These are phyloP conservation scores for rabbit (Oryctolagus cuniculus) DNA, from an alignment of 2,113 vertebrate genomes.

Conservation along the genomic window mOryCun1.1 NC_091436.1:128100001-128100500, in stretches of 20 bases:
- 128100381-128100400: conserved; percentile 63
- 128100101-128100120: neutral
- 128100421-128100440: neutral
- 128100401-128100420: conserved; percentile 49
- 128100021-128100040: conserved; percentile 67
- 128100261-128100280: conserved; percentile 57
- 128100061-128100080: conserved; percentile 51
- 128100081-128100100: conserved; percentile 20
- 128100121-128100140: neutral
- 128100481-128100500: conserved; percentile 69
- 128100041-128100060: neutral
- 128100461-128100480: conserved; percentile 2
- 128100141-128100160: neutral
- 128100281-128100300: conserved; percentile 74
- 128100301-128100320: conserved; percentile 53
- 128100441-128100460: conserved; percentile 50
- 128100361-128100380: conserved; percentile 59
- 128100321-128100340: conserved; percentile 66
- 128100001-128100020: conserved; percentile 73
- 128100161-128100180: conserved; percentile 55
- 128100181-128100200: conserved; percentile 42
- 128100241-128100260: conserved; percentile 33
- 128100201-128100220: conserved; percentile 43
- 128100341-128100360: conserved; percentile 57
- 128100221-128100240: conserved; percentile 37